phyloP scores from a whole-genome alignment of 2,113 vertebrate species.

The Tachuris rubrigastra region DNA sequence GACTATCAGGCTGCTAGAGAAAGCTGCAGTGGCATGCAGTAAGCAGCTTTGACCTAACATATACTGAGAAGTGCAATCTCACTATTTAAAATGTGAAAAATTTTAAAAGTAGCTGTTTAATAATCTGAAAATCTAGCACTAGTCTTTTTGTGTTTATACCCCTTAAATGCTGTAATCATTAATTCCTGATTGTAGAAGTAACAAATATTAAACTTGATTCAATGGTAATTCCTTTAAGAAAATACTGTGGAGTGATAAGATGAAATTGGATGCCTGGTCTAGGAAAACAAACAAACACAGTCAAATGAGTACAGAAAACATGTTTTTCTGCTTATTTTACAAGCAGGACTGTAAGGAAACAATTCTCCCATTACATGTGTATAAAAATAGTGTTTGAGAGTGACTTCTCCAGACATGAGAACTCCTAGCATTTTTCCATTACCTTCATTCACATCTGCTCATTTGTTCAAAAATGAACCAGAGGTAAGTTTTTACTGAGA shows the following conservation, averaged over 20 bases:
- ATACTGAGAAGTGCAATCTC: background rate
- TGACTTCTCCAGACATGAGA: slow-evolving; percentile 27
- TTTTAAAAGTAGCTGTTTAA: background rate
- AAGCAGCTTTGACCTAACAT: background rate
- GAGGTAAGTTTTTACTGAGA: slow-evolving; percentile 46
- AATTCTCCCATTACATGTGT: background rate
- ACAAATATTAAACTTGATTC: background rate
- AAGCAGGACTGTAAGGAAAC: slow-evolving; percentile 19
- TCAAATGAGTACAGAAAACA: slow-evolving; percentile 1
- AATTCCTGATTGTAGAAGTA: background rate
- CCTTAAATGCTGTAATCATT: background rate
- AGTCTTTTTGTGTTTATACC: background rate
- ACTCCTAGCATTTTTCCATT: background rate
- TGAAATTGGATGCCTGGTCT: background rate
- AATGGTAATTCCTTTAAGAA: background rate
- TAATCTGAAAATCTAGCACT: background rate
- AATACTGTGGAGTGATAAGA: background rate
- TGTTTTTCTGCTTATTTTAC: slow-evolving; percentile 44
- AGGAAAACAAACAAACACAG: background rate
- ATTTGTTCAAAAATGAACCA: slow-evolving; percentile 32
- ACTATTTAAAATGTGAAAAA: background rate
- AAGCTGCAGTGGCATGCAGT: background rate
- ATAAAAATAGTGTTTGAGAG: slow-evolving; percentile 24
- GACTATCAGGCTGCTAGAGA: background rate
- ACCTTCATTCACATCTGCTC: slow-evolving; percentile 14